A percentile compares a stretch with the other conserved stretches of the same genome.
phyloP scores from a whole-genome alignment of 2,888 invertebrate genomes.

The Glyphotaelius pellucidus region DNA sequence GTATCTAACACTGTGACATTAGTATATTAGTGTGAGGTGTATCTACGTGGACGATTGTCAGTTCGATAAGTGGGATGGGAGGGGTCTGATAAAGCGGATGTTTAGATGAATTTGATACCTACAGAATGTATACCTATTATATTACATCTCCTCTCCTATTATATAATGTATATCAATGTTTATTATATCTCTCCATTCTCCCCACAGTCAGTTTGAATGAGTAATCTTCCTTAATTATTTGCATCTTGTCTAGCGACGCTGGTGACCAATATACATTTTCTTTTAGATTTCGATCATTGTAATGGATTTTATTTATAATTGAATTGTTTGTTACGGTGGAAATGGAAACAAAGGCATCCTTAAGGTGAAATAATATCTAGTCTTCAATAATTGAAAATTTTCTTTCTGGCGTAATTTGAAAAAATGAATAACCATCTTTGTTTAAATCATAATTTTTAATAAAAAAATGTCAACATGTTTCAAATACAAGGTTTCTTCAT shows the following conservation, averaged over 20 bases:
- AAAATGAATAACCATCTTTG: too few species aligned
- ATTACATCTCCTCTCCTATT: not conserved
- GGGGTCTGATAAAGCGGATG: not conserved
- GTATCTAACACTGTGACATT: not conserved
- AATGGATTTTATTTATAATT: too few species aligned
- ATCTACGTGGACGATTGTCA: conserved; percentile 9
- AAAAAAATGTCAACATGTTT: too few species aligned
- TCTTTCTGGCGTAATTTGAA: too few species aligned
- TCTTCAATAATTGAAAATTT: too few species aligned
- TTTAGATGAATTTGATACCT: not conserved
- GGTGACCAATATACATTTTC: not conserved
- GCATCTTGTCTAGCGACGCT: not conserved
- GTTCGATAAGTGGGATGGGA: conserved; percentile 29
- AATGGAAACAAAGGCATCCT: too few species aligned
- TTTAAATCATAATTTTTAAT: too few species aligned
- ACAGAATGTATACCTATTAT: not conserved
- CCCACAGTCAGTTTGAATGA: not conserved
- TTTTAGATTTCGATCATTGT: not conserved
- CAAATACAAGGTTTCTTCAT: too few species aligned
- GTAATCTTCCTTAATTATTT: not conserved
- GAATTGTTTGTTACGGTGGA: too few species aligned
- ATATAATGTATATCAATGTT: not conserved
- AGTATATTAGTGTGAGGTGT: not conserved
- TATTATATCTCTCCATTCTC: not conserved
- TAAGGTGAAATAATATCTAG: too few species aligned